Evolutionary conservation across 2,797 vertebrate species (phyloP).

Genomic region (Falco rusticolus): DNA sequence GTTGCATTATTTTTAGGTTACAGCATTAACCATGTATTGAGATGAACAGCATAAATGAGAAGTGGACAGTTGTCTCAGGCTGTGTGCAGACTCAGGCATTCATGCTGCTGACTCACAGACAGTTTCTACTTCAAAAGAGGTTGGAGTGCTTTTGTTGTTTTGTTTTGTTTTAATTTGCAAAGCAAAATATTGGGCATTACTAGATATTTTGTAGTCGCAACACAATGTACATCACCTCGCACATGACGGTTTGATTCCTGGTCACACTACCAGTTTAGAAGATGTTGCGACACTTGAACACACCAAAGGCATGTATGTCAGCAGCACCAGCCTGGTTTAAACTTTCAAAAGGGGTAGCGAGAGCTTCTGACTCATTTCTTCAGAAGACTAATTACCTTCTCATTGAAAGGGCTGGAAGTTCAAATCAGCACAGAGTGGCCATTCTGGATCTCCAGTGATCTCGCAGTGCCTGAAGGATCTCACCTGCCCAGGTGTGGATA

Average conservation of each 20-base stretch:
- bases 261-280: background rate
- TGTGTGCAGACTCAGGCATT: background rate
- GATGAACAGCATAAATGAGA: background rate
- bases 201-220: background rate
- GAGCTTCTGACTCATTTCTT: slow-evolving; percentile 14
- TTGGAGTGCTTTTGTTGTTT: no score
- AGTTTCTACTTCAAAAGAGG: background rate
- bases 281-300: background rate
- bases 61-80: background rate
- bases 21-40: background rate
- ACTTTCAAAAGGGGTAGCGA: background rate
- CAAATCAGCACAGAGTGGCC: background rate
- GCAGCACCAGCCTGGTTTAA: background rate
- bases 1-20: background rate
- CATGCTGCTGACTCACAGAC: background rate
- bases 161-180: background rate
- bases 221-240: background rate
- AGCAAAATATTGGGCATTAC: background rate
- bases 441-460: background rate
- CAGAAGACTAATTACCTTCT: background rate
- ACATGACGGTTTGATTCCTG: background rate
- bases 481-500: background rate
- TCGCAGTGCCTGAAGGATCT: background rate
- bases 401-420: background rate
- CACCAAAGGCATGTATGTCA: background rate